Evolutionary conservation across 2,113 vertebrate genomes (phyloP).

Genomic region (Clarias batrachus): DNA sequence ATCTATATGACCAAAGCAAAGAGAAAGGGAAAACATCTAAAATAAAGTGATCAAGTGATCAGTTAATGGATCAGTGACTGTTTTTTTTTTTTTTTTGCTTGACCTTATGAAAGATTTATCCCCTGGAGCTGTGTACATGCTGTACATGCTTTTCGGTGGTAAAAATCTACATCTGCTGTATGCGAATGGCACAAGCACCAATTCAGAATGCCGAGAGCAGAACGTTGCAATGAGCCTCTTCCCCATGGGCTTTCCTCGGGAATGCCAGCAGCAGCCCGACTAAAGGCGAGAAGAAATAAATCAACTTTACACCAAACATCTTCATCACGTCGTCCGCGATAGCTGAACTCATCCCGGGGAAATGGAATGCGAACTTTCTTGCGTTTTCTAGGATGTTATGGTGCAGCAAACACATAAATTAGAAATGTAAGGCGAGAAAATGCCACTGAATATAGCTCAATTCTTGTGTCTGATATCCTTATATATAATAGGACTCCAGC

Average conservation of each 20-base stretch:
- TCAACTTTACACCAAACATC: conserved; percentile 35
- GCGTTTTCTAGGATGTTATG: not conserved
- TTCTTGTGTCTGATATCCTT: conserved; percentile 30
- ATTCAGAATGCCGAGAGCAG: conserved; percentile 9
- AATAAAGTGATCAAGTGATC: not conserved
- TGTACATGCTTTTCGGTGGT: not conserved
- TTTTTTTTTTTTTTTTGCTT: not conserved
- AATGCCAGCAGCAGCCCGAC: conserved; percentile 36
- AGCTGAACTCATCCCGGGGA: not conserved
- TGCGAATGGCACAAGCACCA: not conserved
- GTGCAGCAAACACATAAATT: conserved; percentile 5
- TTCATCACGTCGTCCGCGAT: conserved; percentile 16
- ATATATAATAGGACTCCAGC: conserved; percentile 5
- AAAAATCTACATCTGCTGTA: conserved; percentile 2
- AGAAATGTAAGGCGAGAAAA: conserved; percentile 25
- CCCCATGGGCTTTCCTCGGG: conserved; percentile 38
- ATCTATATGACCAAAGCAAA: not conserved
- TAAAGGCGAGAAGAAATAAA: conserved; percentile 34
- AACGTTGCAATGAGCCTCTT: conserved; percentile 15
- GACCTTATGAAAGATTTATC: conserved; percentile 8
- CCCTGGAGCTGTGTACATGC: not conserved
- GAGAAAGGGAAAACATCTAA: not conserved
- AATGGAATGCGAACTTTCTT: not conserved
- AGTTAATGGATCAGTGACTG: not conserved
- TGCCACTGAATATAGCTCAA: not conserved